Evolutionary conservation across 2,888 invertebrate species (phyloP).

Genomic region (Ligdia adustata): DNA sequence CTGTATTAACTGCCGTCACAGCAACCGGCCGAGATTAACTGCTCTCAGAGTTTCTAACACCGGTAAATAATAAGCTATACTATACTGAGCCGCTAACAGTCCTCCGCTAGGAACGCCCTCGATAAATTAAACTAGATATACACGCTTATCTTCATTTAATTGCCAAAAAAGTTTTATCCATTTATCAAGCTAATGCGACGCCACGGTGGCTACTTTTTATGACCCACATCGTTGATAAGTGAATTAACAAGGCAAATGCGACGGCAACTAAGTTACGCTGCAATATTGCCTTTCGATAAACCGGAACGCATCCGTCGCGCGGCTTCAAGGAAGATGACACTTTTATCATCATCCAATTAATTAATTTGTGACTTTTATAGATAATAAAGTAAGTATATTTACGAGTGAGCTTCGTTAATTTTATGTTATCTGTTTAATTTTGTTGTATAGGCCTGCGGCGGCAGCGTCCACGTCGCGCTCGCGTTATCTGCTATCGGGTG

Average conservation of each 20-base stretch:
- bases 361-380: constrained; percentile 82
- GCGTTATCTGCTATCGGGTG: constrained; percentile 46
- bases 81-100: constrained; percentile 39
- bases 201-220: constrained; percentile 41
- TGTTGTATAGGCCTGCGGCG: constrained; percentile 63
- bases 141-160: constrained; percentile 23
- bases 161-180: constrained; percentile 30
- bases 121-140: constrained; percentile 23
- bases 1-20: constrained; percentile 74
- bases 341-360: constrained; percentile 82
- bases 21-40: constrained; percentile 64
- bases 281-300: constrained; percentile 56
- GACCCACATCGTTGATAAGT: constrained; percentile 53
- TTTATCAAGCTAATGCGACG: constrained; percentile 51
- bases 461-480: constrained; percentile 46
- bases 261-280: constrained; percentile 62
- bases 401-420: constrained; percentile 76
- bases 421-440: constrained; percentile 74
- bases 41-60: constrained; percentile 55
- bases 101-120: constrained; percentile 13
- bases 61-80: constrained; percentile 40
- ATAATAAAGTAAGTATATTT: constrained; percentile 78
- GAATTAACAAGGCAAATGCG: constrained; percentile 56
- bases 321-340: constrained; percentile 56
- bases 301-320: constrained; percentile 32